Evolutionary conservation across 2,888 invertebrate species (phyloP).

Genomic region (Epiblema foenella): DNA sequence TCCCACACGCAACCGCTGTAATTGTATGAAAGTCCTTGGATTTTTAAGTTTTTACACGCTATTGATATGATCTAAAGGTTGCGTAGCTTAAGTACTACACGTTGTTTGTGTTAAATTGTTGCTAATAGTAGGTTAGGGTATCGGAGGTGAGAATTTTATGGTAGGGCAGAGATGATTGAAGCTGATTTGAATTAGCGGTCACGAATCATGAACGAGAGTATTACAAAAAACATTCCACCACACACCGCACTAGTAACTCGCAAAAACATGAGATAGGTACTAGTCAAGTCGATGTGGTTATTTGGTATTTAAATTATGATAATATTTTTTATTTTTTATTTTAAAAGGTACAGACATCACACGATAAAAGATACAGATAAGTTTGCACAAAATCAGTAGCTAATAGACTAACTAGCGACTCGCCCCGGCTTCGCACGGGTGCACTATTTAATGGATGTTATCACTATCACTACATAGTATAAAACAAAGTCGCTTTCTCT

Average conservation of each 20-base stretch:
- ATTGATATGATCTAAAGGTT: constrained; percentile 76
- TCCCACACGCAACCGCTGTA: constrained; percentile 69
- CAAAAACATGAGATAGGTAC: neutral
- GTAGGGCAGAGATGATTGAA: constrained; percentile 29
- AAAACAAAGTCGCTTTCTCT: too few species aligned
- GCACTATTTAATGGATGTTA: too few species aligned
- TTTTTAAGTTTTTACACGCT: constrained; percentile 63
- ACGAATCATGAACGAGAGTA: constrained; percentile 11
- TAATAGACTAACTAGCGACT: too few species aligned
- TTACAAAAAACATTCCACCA: constrained; percentile 1
- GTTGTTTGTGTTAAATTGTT: constrained; percentile 35
- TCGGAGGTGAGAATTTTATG: constrained; percentile 31
- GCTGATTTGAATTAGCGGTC: constrained; percentile 28
- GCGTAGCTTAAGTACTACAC: constrained; percentile 53
- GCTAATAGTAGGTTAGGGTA: constrained; percentile 32
- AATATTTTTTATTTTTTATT: too few species aligned
- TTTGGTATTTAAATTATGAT: too few species aligned
- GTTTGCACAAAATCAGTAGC: too few species aligned
- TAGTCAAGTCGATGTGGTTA: too few species aligned
- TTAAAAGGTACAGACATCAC: too few species aligned
- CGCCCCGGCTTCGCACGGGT: too few species aligned
- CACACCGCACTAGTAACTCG: neutral
- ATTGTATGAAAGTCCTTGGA: constrained; percentile 77
- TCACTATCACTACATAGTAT: too few species aligned
- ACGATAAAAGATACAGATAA: too few species aligned